Conservation (phyloP, 2,888 invertebrate species). For the Acanthosoma haemorrhoidale region DNA sequence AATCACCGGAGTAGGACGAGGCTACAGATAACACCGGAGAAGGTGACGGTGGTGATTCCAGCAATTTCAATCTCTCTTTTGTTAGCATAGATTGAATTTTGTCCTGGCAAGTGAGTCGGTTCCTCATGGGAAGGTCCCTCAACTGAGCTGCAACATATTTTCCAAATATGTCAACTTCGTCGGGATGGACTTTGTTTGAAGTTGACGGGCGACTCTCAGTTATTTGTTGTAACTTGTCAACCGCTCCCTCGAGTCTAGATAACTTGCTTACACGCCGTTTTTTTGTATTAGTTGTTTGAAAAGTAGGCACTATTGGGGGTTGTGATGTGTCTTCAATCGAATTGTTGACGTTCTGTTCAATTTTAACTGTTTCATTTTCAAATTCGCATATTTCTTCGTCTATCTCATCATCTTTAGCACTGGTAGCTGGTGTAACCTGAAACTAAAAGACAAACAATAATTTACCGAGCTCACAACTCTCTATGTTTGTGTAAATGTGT, state of each 20-base stretch:
- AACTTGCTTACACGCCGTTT: no score
- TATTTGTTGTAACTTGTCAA: not conserved
- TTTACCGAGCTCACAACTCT: no score
- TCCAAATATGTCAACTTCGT: not conserved
- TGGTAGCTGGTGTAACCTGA: no score
- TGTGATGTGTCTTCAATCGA: not conserved
- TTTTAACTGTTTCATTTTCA: no score
- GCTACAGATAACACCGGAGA: not conserved
- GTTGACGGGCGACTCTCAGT: not conserved
- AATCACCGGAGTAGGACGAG: not conserved
- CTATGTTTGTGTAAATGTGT: no score
- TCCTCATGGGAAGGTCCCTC: not conserved
- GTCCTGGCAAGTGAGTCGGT: not conserved
- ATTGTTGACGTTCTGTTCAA: no score
- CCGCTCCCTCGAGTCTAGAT: no score
- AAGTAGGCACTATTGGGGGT: not conserved
- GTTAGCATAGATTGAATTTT: conserved; percentile 11
- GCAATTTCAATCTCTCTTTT: not conserved
- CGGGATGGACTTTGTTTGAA: not conserved
- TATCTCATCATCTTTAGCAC: no score
- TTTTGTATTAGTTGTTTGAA: no score
- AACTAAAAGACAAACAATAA: no score
- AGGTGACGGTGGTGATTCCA: not conserved
- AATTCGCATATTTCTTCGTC: no score
- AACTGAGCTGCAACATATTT: conserved; percentile 9